Base-by-base conservation (phyloP, 2,113 vertebrate genomes). In the Grammatotria lemairii region DNA sequence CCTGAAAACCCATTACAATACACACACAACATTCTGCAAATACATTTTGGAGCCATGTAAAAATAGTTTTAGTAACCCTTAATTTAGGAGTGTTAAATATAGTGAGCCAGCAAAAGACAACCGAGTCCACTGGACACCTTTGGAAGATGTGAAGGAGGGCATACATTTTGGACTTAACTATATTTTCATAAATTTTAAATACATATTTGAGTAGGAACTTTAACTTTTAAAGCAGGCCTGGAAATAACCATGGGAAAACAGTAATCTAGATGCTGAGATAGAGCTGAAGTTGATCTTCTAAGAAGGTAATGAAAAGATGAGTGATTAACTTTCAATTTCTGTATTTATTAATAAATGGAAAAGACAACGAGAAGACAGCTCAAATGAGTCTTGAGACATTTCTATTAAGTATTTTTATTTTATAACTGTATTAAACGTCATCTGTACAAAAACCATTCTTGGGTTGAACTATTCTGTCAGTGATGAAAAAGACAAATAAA, bases 321-420 rank as follows among this genome's bases (percentile, higher is more conserved):
- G 38, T 17, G 40, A 73, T 73, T 26, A 75, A 75, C 68, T 45
- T 75, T 1, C 9, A 47, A 28, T 47, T 11, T 47, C 13, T 75
- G 6, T 47, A 75, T 75, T 75, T 47, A 75, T 75, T 75, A 17
- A 73, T 17, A 47, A 42, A 63, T 35, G 31, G 9, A 63, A 42
- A 70, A 26, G 19, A 68, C n/a, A n/a, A n/a, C n/a, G 60, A 65
- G 60, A 73, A 73, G 6, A 26, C 9, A 73, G 21, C n/a, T 73
- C 13, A 73, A 23, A 45, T 16, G 21, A 73, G 21, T 26, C 28
- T 40, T 57, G 6, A 57, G 5, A 70, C 14, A 75, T 81, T 86
- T 88, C 10, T 63, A 79, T 57, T 75, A 73, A 53, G 31, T 53
- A 17, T 55, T 86, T 65, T 93, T 93, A 85, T 82, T 92, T 89